These are phyloP conservation scores for Torymus tubicola DNA, from an alignment of 2,888 invertebrate species.

Conservation along the genomic window DNA sequence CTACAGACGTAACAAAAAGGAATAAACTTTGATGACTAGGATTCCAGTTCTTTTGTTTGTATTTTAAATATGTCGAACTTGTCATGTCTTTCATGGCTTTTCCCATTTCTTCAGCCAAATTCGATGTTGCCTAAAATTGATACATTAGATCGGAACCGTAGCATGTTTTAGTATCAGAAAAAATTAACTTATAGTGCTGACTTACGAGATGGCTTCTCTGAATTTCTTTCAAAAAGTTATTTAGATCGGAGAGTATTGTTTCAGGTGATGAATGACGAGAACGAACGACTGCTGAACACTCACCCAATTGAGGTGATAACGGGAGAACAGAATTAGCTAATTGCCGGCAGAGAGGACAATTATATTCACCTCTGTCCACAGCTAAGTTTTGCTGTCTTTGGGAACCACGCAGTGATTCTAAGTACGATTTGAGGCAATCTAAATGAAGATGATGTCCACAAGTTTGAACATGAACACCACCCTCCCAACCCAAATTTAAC, in stretches of 20 bases:
- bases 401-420: slow-evolving; percentile 88
- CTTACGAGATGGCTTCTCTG: slow-evolving; percentile 81
- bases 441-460: slow-evolving; percentile 98
- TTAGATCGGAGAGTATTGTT: slow-evolving; percentile 77
- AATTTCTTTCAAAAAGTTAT: slow-evolving; percentile 83
- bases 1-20: slow-evolving; percentile 92
- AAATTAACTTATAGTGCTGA: slow-evolving; percentile 45
- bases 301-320: slow-evolving; percentile 84
- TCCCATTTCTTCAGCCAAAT: slow-evolving; percentile 91
- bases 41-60: slow-evolving; percentile 83
- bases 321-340: slow-evolving; percentile 93
- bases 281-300: slow-evolving; percentile 82
- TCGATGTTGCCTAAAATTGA: slow-evolving; percentile 81
- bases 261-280: slow-evolving; percentile 78
- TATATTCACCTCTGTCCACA: slow-evolving; percentile 90
- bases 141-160: background rate
- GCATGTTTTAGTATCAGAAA: background rate
- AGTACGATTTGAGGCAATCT: slow-evolving; percentile 94
- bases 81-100: slow-evolving; percentile 97
- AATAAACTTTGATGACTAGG: slow-evolving; percentile 86
- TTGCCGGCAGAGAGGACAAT: slow-evolving; percentile 96
- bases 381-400: slow-evolving; percentile 84
- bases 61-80: slow-evolving; percentile 88
- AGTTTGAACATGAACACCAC: slow-evolving; percentile 94
- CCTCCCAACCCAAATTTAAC: slow-evolving; percentile 91